These are phyloP conservation scores for Trididemnum clinides DNA, from an alignment of 23 tunicate species.

Conservation along the genomic window DNA sequence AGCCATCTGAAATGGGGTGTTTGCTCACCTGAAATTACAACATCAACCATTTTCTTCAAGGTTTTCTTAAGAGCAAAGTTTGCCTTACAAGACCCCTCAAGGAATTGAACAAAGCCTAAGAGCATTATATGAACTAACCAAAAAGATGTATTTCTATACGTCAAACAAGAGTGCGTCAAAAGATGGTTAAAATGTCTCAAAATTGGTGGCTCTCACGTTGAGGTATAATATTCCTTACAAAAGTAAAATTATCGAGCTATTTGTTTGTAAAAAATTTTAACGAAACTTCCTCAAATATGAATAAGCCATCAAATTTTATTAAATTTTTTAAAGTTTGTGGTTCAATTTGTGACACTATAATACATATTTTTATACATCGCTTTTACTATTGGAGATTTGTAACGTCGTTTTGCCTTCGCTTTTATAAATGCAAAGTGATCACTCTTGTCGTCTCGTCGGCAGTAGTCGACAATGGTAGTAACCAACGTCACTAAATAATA, in stretches of 20 bases:
- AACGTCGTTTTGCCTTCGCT: no score
- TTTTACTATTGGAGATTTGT: no score
- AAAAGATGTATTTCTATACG: not conserved
- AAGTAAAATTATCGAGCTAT: not conserved
- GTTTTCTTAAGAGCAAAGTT: no score
- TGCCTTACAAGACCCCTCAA: not conserved
- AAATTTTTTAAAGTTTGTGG: not conserved
- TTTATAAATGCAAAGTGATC: no score
- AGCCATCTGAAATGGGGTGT: not conserved
- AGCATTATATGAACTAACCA: not conserved
- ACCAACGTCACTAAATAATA: no score
- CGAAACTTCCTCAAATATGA: not conserved
- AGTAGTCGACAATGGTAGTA: no score
- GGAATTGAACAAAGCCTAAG: not conserved
- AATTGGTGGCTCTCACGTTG: no score
- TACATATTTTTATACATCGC: no score
- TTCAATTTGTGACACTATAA: not conserved
- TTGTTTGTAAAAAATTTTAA: not conserved
- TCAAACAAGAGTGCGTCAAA: no score
- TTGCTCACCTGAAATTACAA: not conserved
- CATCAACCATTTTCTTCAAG: not conserved
- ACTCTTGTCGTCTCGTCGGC: no score
- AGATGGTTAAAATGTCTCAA: no score
- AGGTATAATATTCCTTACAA: not conserved
- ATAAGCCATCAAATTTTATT: not conserved